Conservation (phyloP, 2,113 vertebrate genomes). For the Amblyornis subalaris region DNA sequence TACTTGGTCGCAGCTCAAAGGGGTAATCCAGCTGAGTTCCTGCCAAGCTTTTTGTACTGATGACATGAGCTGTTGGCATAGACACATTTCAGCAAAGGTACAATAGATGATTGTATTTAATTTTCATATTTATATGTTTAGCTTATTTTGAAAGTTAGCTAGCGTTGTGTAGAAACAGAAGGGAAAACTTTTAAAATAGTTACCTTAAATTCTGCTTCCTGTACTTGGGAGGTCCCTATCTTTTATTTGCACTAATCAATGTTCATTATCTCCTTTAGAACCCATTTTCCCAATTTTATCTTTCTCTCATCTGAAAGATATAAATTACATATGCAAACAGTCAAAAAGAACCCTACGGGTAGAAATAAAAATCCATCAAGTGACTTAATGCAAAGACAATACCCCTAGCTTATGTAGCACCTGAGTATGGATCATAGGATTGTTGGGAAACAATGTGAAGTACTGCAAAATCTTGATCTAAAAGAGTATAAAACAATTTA, state of each 20-base stretch:
- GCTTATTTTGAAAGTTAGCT: neutral
- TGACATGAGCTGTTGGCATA: neutral
- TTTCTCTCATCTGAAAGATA: neutral
- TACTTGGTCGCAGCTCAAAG: rapidly evolving
- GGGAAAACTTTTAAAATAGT: neutral
- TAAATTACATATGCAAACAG: neutral
- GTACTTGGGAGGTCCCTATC: neutral
- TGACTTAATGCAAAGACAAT: neutral
- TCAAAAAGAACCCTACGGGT: neutral
- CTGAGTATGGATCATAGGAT: neutral
- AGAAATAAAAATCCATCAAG: neutral
- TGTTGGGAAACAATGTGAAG: neutral
- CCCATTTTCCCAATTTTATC: neutral
- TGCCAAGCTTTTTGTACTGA: neutral
- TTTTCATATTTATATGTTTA: neutral
- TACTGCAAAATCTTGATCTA: neutral
- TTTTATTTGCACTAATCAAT: neutral
- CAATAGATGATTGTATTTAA: rapidly evolving
- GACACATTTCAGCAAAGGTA: neutral
- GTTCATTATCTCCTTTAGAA: neutral
- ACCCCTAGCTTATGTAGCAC: neutral
- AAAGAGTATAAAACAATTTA: neutral
- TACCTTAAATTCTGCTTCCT: neutral
- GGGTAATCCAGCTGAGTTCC: neutral
- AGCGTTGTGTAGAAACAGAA: neutral